A percentile compares a stretch with the other conserved stretches of the same genome.
phyloP scores from a whole-genome alignment of 2,797 vertebrate genomes.

The Xiphorhynchus erythropygius region DNA sequence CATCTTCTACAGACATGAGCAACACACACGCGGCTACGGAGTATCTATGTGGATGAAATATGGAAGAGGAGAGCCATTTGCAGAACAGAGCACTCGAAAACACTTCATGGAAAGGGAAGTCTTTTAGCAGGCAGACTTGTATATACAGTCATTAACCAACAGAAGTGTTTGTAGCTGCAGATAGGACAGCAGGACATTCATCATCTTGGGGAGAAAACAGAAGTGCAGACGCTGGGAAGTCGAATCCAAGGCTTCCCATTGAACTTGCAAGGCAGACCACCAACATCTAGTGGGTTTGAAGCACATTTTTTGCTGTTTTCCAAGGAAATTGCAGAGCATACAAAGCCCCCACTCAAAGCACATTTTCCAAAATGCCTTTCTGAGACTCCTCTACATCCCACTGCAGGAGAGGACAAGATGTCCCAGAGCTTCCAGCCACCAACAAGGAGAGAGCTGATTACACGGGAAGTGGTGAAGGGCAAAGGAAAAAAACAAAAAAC shows the following conservation, averaged over 20 bases:
- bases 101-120: background rate
- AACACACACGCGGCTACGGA: background rate
- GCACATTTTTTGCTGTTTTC: background rate
- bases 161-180: background rate
- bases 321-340: background rate
- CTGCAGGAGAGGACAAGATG: background rate
- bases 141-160: constrained; percentile 1
- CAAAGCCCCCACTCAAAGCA: background rate
- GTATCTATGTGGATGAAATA: background rate
- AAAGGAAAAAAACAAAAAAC: background rate
- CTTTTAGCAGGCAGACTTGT: constrained; percentile 4
- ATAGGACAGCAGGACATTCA: background rate
- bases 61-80: background rate
- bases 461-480: background rate
- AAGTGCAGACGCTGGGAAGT: background rate
- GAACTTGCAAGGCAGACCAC: background rate
- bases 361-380: background rate
- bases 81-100: constrained; percentile 12
- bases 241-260: background rate
- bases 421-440: background rate
- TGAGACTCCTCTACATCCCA: background rate
- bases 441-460: background rate
- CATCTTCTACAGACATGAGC: background rate
- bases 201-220: background rate
- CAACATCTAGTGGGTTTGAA: background rate